These are phyloP conservation scores for Episyrphus balteatus DNA, from an alignment of 1,140 invertebrate genomes.

Conservation along the genomic window DNA sequence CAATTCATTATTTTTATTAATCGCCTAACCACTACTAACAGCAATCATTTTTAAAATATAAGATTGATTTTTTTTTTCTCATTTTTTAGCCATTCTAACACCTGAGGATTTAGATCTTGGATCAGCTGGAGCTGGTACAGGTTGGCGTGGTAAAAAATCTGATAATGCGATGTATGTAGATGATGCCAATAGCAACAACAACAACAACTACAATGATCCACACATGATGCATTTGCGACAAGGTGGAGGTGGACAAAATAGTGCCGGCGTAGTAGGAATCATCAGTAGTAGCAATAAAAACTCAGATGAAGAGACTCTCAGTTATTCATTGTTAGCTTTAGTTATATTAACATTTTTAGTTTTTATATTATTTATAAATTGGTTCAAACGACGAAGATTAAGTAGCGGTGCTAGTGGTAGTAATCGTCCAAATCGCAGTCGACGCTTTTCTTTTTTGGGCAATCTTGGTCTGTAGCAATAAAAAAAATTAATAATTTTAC, in stretches of 20 bases:
- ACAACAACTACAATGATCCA: neutral
- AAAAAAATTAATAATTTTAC: too few relatives aligned
- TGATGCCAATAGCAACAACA: neutral
- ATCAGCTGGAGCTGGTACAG: neutral
- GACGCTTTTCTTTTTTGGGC: too few relatives aligned
- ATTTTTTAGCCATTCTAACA: neutral
- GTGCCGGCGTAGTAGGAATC: neutral
- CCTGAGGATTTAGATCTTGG: neutral
- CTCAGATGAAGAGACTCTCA: conserved; percentile 1
- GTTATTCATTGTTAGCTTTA: conserved; percentile 1
- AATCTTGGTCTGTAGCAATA: too few relatives aligned
- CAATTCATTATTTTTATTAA: neutral
- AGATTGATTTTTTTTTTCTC: neutral
- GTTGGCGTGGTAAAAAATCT: neutral
- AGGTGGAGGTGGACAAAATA: neutral
- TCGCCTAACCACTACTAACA: neutral
- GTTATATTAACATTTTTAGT: conserved; percentile 2
- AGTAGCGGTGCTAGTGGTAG: neutral
- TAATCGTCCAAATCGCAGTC: neutral
- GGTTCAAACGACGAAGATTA: conserved; percentile 1
- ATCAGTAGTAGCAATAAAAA: neutral
- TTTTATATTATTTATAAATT: conserved; percentile 1
- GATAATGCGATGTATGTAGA: neutral
- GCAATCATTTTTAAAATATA: neutral
- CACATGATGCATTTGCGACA: too few relatives aligned